Evolutionary conservation across 1,140 invertebrate genomes (phyloP).

Genomic region (Himalopsyche phryganea): DNA sequence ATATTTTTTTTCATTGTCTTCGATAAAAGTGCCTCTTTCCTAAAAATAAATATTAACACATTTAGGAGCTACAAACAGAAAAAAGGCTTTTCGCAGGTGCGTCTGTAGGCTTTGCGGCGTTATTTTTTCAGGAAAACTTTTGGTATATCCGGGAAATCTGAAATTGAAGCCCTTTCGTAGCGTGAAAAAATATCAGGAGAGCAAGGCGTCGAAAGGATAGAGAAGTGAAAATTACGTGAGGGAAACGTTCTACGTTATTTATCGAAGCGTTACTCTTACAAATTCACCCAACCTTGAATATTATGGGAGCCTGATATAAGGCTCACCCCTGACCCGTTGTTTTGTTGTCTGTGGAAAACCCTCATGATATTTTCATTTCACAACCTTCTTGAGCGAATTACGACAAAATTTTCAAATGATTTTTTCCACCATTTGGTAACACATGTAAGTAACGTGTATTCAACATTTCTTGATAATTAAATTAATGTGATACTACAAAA

Average conservation of each 20-base stretch:
- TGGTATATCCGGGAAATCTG: constrained; percentile 30
- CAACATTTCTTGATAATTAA: too few relatives aligned
- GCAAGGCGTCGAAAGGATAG: constrained; percentile 11
- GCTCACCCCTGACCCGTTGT: constrained; percentile 35
- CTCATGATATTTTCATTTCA: too few relatives aligned
- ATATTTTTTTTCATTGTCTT: too few relatives aligned
- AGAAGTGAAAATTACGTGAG: not conserved
- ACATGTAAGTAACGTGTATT: too few relatives aligned
- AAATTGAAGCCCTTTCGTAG: constrained; percentile 36
- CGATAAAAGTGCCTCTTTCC: too few relatives aligned
- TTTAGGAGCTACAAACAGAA: not conserved
- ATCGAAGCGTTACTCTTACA: not conserved
- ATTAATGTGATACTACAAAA: too few relatives aligned
- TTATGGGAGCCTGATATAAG: constrained; percentile 18
- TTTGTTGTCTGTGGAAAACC: too few relatives aligned
- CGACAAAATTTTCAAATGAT: too few relatives aligned
- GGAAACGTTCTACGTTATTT: constrained; percentile 17
- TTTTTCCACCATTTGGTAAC: too few relatives aligned
- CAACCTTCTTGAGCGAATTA: too few relatives aligned
- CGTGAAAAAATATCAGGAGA: constrained; percentile 34
- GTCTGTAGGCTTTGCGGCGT: not conserved
- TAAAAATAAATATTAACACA: too few relatives aligned
- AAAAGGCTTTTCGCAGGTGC: not conserved
- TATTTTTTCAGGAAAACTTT: constrained; percentile 12
- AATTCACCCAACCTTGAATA: not conserved